Evolutionary conservation across 2,888 invertebrate genomes (phyloP), one percentile per base, ranked within the genome.

Genomic region (Hydropsyche betteni): DNA sequence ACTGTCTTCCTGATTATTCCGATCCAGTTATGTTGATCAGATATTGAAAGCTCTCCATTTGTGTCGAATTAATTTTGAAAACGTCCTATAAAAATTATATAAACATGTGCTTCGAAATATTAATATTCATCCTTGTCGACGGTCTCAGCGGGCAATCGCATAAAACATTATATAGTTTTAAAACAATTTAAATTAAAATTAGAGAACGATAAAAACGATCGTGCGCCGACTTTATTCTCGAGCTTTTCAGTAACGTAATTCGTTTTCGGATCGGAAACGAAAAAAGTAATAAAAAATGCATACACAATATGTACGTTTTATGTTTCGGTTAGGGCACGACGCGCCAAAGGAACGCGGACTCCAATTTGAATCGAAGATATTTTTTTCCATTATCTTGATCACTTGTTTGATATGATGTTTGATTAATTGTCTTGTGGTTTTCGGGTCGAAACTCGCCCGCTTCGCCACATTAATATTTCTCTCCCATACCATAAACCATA

Each of bases 341-440:
- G 71, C 24, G 71, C 34, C 33, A 36, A 61, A 58, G 72, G 72
- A 72, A 72, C 72, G 72, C 72, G 34, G 72, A 55, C 16, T 51
- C 44, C 72, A 72, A 72, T 72, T 72, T 72, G 72, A 72, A 72
- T 72, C 72, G 72, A 72, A 72, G 72, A 72, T 72, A 72, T 72
- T 72, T 72, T 64, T 72, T 72, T 72, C 55, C 72, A 72, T 72
- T 72, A 72, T 72, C 72, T 72, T 72, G 72, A 72, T 72, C 72
- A 72, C 58, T 72, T 72, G 72, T 72, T 72, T 72, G 72, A 72
- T 72, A 72, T 72, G 72, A 72, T 72, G 72, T 72, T 72, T 72
- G 72, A 72, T 72, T 72, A 72, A 72, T 72, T 72, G 72, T 72
- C 72, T 72, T 72, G 58, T 72, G 72, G 36, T 72, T 72, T 70